Evolutionary conservation across 2,888 invertebrate species (phyloP).

Genomic region (Lymantria monacha): DNA sequence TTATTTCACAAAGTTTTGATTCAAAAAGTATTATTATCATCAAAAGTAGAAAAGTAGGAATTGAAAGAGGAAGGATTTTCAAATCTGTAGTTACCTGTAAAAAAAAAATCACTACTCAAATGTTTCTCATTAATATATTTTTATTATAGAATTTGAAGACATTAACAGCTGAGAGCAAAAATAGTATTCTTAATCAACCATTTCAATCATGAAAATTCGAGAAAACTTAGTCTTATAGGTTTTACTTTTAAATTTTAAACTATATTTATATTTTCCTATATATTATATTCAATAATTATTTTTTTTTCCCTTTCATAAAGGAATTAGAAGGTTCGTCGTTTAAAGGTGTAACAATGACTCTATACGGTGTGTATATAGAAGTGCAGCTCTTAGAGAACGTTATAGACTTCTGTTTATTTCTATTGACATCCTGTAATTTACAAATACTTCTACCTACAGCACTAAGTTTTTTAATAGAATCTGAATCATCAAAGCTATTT

Average conservation of each 20-base stretch:
- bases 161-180: conserved; percentile 46
- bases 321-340: conserved; percentile 49
- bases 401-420: conserved; percentile 57
- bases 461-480: conserved; percentile 68
- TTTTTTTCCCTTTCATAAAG: conserved; percentile 42
- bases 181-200: conserved; percentile 37
- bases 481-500: conserved; percentile 49
- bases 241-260: conserved; percentile 6
- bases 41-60: background rate
- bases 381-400: conserved; percentile 69
- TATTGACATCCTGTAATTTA: conserved; percentile 62
- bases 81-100: conserved; percentile 3
- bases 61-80: background rate
- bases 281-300: conserved; percentile 16
- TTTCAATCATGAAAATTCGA: conserved; percentile 36
- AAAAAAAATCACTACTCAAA: conserved; percentile 14
- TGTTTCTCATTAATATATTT: conserved; percentile 32
- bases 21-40: background rate
- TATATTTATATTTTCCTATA: conserved; percentile 6
- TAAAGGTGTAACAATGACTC: conserved; percentile 62
- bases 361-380: conserved; percentile 67
- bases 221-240: conserved; percentile 28
- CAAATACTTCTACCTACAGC: conserved; percentile 72
- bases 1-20: background rate
- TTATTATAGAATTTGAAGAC: conserved; percentile 54